Conservation (phyloP, 2,888 invertebrate species). For the Seladonia tumulorum region DNA sequence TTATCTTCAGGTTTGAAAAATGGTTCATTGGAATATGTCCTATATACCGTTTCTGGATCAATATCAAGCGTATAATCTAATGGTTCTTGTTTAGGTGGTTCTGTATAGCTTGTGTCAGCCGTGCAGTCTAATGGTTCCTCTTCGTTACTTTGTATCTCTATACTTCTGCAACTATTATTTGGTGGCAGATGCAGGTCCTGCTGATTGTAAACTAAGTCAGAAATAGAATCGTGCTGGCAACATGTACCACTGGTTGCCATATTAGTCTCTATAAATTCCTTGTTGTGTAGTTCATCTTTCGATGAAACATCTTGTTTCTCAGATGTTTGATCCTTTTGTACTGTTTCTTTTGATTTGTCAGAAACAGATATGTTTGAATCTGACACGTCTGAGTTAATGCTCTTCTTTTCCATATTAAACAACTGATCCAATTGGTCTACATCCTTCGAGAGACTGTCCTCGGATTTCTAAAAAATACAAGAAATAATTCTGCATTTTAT, state of each 20-base stretch:
- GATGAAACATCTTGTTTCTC: slow-evolving; percentile 30
- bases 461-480: slow-evolving; percentile 51
- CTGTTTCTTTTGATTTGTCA: slow-evolving; percentile 35
- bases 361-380: slow-evolving; percentile 27
- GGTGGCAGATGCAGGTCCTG: slow-evolving; percentile 25
- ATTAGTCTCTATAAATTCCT: slow-evolving; percentile 26
- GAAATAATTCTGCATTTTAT: not conserved
- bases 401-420: slow-evolving; percentile 53
- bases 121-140: slow-evolving; percentile 74
- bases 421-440: slow-evolving; percentile 59
- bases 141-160: slow-evolving; percentile 34
- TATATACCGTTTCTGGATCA: slow-evolving; percentile 60
- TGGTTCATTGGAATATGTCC: slow-evolving; percentile 52
- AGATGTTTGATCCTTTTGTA: slow-evolving; percentile 35
- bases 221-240: slow-evolving; percentile 36
- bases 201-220: slow-evolving; percentile 31
- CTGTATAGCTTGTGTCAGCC: slow-evolving; percentile 59
- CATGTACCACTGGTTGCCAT: slow-evolving; percentile 23
- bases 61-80: slow-evolving; percentile 73
- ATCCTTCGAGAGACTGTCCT: slow-evolving; percentile 44
- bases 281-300: slow-evolving; percentile 18
- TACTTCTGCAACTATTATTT: slow-evolving; percentile 36
- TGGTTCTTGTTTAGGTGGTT: slow-evolving; percentile 65
- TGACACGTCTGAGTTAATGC: slow-evolving; percentile 25
- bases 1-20: slow-evolving; percentile 60